Evolutionary conservation across 1,140 invertebrate species (phyloP), one percentile per base, ranked within the genome.

Genomic region (Panagrolaimus sp.): DNA sequence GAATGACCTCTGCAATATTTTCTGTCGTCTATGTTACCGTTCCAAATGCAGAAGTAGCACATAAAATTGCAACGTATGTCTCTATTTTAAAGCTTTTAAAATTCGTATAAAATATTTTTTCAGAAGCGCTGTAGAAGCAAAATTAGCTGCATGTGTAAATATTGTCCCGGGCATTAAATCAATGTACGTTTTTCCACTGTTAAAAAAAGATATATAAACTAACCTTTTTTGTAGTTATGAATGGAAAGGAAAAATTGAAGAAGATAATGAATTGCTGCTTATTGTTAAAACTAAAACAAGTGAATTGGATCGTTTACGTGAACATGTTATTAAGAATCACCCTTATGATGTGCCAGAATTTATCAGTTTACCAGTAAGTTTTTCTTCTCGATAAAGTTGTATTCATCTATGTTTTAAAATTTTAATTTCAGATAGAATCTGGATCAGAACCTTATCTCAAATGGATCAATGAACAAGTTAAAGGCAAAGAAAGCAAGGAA

Each of bases 11-110:
- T 5, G 51, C 51, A 11, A 27, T 73, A 25, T 73, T 73, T 46
- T 72, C 67, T 14, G 68, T 74, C 20, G 72, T 76, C 14, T 75
- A 76, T 48, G 72, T 74, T 5, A 74, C 72, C 2, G 72, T 75
- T 9, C 72, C 72, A 8, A 73, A 74, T 14, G 61, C 68, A 27
- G 72, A 74, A 46, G 72, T 74, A 14, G 72, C 75, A 43, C 48
- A 75, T 20, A 43, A 62, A 25, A 75, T 74, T 46, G 73, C 72
- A n/a, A 74, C 73, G 72, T 73, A 25, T 20, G 11, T 27, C 11
- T 16, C 20, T 20, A 11, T 57, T 57, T 23, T 20, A 13, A 57
- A n/a, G 20, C n/a, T 1, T 20, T 20, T 57, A 25, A 25, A 11
- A 57, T 11, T 20, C n/a, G 20, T 72, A 38, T 38, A 38, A 38